Conservation (phyloP, 2,113 vertebrate genomes). For the Lepus americanus region DNA sequence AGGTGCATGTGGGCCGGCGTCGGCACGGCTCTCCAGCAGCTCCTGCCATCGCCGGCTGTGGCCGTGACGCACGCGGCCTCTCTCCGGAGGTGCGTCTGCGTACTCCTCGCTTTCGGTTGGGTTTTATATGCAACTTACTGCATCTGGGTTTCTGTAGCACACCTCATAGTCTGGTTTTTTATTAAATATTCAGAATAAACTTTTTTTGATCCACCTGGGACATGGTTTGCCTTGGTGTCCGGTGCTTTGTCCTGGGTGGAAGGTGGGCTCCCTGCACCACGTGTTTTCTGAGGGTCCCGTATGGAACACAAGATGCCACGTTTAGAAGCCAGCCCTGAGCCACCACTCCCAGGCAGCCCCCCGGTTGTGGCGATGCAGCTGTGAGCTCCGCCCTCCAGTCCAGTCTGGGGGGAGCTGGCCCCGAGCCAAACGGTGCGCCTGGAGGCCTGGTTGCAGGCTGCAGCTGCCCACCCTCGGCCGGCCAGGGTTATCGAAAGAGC, state of each 20-base stretch:
- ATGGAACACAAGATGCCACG: background rate
- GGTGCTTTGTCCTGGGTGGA: background rate
- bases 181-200: constrained; percentile 90
- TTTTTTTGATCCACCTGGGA: constrained; percentile 85
- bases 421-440: no score
- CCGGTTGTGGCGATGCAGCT: accelerated
- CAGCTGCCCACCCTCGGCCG: no score
- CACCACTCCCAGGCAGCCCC: accelerated
- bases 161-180: constrained; percentile 89
- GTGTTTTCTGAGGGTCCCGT: background rate
- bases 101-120: constrained; percentile 83
- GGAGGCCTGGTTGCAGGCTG: no score
- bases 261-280: background rate
- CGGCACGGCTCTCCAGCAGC: no score
- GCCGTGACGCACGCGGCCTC: background rate
- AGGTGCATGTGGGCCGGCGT: no score
- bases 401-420: background rate
- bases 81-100: constrained; percentile 71
- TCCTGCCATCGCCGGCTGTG: no score
- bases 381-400: no score
- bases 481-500: no score
- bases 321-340: background rate
- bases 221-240: background rate
- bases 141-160: constrained; percentile 91
- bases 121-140: constrained; percentile 92